These are phyloP conservation scores for Tigriopus japonicus DNA, from an alignment of 1,140 invertebrate genomes.

Conservation along the genomic window DNA sequence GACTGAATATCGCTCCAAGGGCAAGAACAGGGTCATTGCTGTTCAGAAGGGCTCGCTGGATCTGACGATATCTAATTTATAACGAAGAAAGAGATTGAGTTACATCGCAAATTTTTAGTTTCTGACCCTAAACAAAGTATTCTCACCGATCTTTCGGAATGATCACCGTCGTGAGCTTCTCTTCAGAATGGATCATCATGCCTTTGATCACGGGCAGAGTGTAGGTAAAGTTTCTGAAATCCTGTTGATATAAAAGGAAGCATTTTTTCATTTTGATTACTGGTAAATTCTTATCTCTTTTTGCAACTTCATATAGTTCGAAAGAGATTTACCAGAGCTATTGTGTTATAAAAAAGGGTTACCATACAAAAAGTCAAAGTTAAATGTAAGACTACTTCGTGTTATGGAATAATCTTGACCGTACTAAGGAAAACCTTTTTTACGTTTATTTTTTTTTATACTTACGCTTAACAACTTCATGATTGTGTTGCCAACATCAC, in stretches of 20 bases:
- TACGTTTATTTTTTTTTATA: slow-evolving; percentile 15
- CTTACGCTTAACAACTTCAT: slow-evolving; percentile 60
- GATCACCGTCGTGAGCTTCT: slow-evolving; percentile 53
- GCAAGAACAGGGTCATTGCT: slow-evolving; percentile 70
- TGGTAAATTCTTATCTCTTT: no score
- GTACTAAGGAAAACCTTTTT: background rate
- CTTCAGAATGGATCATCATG: slow-evolving; percentile 62
- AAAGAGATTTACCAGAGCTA: no score
- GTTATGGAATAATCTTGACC: no score
- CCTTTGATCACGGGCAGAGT: slow-evolving; percentile 55
- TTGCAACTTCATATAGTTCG: no score
- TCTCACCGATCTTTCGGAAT: slow-evolving; percentile 52
- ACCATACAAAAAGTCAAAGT: no score
- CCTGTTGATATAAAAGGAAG: slow-evolving; percentile 26
- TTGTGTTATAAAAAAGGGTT: no score
- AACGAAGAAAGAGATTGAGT: background rate
- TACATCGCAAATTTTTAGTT: no score
- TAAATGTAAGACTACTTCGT: no score
- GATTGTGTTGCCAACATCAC: slow-evolving; percentile 72
- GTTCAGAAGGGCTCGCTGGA: slow-evolving; percentile 57
- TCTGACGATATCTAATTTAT: slow-evolving; percentile 21
- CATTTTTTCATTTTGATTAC: no score
- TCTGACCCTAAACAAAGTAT: background rate
- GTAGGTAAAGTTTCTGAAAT: slow-evolving; percentile 71
- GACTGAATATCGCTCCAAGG: slow-evolving; percentile 58